Base-by-base conservation (phyloP, 2,888 invertebrate species). In the Hydrotaea diabolus region DNA sequence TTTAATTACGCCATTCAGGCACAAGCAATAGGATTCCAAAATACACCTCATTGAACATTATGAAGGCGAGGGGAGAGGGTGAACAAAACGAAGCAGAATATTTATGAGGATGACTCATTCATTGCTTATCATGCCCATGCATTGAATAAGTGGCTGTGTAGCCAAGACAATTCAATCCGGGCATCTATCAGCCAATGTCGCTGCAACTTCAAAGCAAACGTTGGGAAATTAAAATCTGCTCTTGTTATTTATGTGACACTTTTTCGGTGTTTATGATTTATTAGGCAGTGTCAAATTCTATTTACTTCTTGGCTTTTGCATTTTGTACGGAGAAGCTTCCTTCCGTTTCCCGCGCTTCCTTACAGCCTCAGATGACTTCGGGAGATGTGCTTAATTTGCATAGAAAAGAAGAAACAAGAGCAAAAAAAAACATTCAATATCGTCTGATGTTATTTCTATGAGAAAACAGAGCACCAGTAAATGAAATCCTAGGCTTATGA, bases 211-310 rank as follows among this genome's bases (percentile, higher is more conserved):
- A 13, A 23, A 23, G 59, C 2, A 23, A 57, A 19, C 23, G 2
- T 23, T 57, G 23, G 57, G 11, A 26, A 59, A 59, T 59, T 23
- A 26, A 59, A 59, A 59, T 26, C 59, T 59, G 59, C 2, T 23
- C 59, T 26, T 15, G 26, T 23, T 59, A 59, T 59, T 59, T 15
- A 23, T 59, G 59, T 15, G 59, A 26, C 59, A 59, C 23, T 59
- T 23, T 59, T 59, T 21, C 23, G 17, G 3, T 21, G 9, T 21
- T 2, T 21, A 55, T 55, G 21, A 55, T 55, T 55, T 55, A 55
- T 55, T 55, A 19, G 21, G 11, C 19, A 21, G 55, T 55, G 55
- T 55, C 55, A 55, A 55, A 55, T 55, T 55, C 21, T 55, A 55
- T 55, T 55, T 55, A 55, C 55, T 55, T 19, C 21, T 21, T 5